Evolutionary conservation across 2,113 vertebrate genomes (phyloP), one percentile per base, ranked within the genome.

Genomic region (Saccopteryx leptura): DNA sequence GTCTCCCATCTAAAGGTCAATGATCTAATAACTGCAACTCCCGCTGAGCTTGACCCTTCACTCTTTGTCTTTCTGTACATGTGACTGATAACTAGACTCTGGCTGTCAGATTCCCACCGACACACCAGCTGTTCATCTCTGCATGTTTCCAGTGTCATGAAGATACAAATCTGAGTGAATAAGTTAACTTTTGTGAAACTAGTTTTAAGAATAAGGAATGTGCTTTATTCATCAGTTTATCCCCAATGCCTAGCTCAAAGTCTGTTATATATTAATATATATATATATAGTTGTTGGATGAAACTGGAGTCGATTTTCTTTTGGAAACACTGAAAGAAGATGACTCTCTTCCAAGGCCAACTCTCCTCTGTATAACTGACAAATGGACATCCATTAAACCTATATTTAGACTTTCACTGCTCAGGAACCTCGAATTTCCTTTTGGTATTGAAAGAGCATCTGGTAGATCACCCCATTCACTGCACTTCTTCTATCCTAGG

Each of bases 241-340:
- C 39, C 74, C 46, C 8, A 71, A 39, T 56, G 60, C 23, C 76
- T 56, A 61, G 11, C 56, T 87, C 21, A 2, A 96, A 88, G 50
- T 33, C 66, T 92, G 66, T 46, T 84, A 52, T 26, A 8, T 13
- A 46, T 75, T 39, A 39, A 54, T 54, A 54, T 11, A 68, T 48
- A 96, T 46, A 71, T 26, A 87, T 81, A 92, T 71, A 18, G 52
- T 14, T 95, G 65, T 28, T 92, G 84, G 84, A 48, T 19, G 11
- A 92, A 91, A 93, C 0, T 66, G 46, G 10, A 17, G 50, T 74
- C 63, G 66, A 58, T 74, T 88, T 92, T 88, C 66, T 96, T 88
- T 63, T 79, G 63, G 91, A 93, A 96, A 90, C 26, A 69, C 1
- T 89, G 71, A 46, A 89, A 91, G 61, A 93, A 95, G 95, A 92